Evolutionary conservation across 2,797 vertebrate species (phyloP).

Genomic region (Microctenopoma stevenorrisi): DNA sequence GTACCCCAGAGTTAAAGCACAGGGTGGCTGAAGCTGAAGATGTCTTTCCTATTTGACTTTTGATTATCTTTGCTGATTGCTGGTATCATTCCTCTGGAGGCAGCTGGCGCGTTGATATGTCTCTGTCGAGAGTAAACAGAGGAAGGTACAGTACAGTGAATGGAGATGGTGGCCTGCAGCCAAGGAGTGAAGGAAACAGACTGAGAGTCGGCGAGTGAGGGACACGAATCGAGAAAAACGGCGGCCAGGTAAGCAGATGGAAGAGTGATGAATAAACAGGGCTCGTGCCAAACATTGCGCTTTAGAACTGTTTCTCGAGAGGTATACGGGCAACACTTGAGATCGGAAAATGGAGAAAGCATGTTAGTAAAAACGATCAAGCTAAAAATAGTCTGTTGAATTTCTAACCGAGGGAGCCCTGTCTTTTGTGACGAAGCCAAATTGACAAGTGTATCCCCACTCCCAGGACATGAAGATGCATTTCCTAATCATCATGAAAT

Average conservation of each 20-base stretch:
- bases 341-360: not conserved
- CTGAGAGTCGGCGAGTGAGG: constrained; percentile 19
- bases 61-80: constrained; percentile 59
- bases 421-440: constrained; percentile 20
- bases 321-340: not conserved
- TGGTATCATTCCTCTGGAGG: constrained; percentile 34
- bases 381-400: not conserved
- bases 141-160: constrained; percentile 30
- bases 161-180: constrained; percentile 50
- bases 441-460: constrained; percentile 36
- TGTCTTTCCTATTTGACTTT: constrained; percentile 41
- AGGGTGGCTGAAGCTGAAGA: not conserved
- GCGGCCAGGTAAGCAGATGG: constrained; percentile 52
- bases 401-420: constrained; percentile 16
- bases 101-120: constrained; percentile 41
- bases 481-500: constrained; percentile 19
- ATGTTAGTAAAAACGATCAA: not conserved
- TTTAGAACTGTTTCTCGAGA: not conserved
- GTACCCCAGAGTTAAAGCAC: constrained; percentile 10
- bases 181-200: constrained; percentile 27
- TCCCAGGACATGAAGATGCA: constrained; percentile 26
- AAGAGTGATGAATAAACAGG: constrained; percentile 12
- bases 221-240: constrained; percentile 25
- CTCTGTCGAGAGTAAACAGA: constrained; percentile 28
- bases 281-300: not conserved